Evolutionary conservation across 2,797 vertebrate genomes (phyloP).

Genomic region (Nannoperca australis): DNA sequence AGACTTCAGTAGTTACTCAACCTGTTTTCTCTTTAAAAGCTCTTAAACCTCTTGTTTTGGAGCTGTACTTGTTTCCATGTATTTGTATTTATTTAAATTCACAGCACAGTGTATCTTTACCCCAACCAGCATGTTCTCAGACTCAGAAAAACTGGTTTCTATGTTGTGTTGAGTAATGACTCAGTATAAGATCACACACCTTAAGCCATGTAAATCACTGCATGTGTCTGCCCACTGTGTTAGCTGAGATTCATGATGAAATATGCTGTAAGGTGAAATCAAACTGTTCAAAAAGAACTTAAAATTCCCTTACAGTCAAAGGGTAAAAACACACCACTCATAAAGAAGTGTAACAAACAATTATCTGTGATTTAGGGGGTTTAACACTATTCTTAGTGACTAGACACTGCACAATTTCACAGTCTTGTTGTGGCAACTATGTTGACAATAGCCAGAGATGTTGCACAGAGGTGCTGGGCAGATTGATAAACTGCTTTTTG

Average conservation of each 20-base stretch:
- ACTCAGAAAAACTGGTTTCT: conserved; percentile 33
- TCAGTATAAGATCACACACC: conserved; percentile 47
- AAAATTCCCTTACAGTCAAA: neutral
- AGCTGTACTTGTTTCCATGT: conserved; percentile 21
- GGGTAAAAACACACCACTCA: neutral
- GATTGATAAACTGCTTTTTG: neutral
- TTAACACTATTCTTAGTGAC: neutral
- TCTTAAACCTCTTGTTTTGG: neutral
- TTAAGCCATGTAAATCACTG: conserved; percentile 44
- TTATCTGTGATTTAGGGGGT: no score
- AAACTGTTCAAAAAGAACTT: conserved; percentile 3
- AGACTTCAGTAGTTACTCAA: conserved; percentile 20
- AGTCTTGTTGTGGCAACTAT: neutral
- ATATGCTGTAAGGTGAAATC: neutral
- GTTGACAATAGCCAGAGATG: neutral
- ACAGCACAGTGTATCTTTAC: conserved; percentile 31
- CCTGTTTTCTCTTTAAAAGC: conserved; percentile 26
- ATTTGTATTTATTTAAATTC: conserved; percentile 59
- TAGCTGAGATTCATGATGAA: conserved; percentile 11
- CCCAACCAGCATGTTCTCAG: conserved; percentile 37
- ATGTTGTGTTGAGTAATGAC: conserved; percentile 47
- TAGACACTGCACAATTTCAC: neutral
- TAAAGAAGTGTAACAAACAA: no score
- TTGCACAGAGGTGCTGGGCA: neutral
- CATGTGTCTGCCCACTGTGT: conserved; percentile 29